Evolutionary conservation across 2,888 invertebrate species (phyloP).

Genomic region (Tigriopus californicus): DNA sequence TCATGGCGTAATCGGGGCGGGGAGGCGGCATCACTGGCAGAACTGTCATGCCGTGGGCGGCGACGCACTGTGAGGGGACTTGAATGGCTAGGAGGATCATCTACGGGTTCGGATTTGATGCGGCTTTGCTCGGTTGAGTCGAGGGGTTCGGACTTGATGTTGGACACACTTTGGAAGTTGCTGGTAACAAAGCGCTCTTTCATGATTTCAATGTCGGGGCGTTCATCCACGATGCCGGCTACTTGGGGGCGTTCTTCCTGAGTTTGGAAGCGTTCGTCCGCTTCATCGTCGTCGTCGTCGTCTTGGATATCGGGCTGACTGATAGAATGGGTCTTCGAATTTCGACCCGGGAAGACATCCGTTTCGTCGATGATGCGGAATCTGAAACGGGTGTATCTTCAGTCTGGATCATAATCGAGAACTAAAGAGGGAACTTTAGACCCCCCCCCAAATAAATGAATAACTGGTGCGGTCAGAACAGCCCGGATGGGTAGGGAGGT

Average conservation of each 20-base stretch:
- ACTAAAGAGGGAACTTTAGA: no score
- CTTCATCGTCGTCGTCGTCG: slow-evolving; percentile 36
- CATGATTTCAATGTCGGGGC: slow-evolving; percentile 41
- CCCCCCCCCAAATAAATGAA: no score
- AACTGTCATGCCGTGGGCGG: slow-evolving; percentile 20
- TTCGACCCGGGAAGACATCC: not conserved
- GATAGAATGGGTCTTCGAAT: not conserved
- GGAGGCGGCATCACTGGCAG: slow-evolving; percentile 20
- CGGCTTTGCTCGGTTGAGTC: no score
- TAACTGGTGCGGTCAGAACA: no score
- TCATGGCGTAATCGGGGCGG: slow-evolving; percentile 17
- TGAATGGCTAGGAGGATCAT: no score
- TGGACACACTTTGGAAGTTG: slow-evolving; percentile 20
- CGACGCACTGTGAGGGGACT: no score
- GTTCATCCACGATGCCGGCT: slow-evolving; percentile 66
- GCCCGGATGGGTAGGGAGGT: no score
- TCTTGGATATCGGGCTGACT: slow-evolving; percentile 32
- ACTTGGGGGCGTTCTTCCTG: slow-evolving; percentile 80
- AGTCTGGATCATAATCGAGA: not conserved
- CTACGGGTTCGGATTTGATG: slow-evolving; percentile 22
- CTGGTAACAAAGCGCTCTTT: slow-evolving; percentile 24
- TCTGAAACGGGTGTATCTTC: not conserved
- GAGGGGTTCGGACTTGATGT: slow-evolving; percentile 20
- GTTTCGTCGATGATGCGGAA: not conserved
- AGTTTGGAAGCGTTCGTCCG: slow-evolving; percentile 42